These are phyloP conservation scores for Tiaroga cobitis DNA, from an alignment of 2,797 vertebrate genomes.

Conservation along the genomic window DNA sequence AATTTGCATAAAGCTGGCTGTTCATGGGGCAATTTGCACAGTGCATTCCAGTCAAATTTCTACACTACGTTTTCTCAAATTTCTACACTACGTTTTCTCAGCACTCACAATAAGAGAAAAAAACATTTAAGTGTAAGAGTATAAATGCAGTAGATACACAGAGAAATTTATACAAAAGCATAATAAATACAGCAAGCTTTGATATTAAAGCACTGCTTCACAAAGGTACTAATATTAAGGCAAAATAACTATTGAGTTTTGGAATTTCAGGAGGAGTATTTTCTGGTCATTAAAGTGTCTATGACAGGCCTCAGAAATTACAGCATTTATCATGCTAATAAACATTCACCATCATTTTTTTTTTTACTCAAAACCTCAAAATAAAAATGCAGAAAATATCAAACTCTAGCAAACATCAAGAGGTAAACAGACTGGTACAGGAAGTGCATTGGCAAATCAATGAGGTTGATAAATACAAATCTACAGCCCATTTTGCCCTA, in stretches of 20 bases:
- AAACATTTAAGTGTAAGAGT: constrained; percentile 53
- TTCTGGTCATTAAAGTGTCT: constrained; percentile 26
- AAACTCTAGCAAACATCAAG: constrained; percentile 39
- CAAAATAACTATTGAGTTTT: constrained; percentile 55
- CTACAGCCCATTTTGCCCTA: constrained; percentile 23
- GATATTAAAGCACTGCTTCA: constrained; percentile 57
- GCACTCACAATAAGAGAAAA: constrained; percentile 46
- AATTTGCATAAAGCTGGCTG: constrained; percentile 41
- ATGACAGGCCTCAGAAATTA: constrained; percentile 4
- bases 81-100: constrained; percentile 38
- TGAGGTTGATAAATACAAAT: constrained; percentile 21
- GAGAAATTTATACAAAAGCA: constrained; percentile 54
- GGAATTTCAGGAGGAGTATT: constrained; percentile 34
- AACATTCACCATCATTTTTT: constrained; percentile 41
- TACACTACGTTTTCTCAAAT: constrained; percentile 42
- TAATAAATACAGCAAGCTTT: constrained; percentile 64
- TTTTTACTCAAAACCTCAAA: constrained; percentile 25
- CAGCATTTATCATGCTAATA: constrained; percentile 38
- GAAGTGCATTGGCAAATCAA: constrained; percentile 38
- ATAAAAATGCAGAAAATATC: constrained; percentile 39
- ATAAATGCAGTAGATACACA: constrained; percentile 67
- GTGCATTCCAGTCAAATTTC: constrained; percentile 59
- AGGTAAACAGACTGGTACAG: constrained; percentile 47
- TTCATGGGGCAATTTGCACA: constrained; percentile 48
- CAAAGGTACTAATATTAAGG: constrained; percentile 60